Evolutionary conservation across 2,888 invertebrate genomes (phyloP).

Genomic region (Sympetrum striolatum): DNA sequence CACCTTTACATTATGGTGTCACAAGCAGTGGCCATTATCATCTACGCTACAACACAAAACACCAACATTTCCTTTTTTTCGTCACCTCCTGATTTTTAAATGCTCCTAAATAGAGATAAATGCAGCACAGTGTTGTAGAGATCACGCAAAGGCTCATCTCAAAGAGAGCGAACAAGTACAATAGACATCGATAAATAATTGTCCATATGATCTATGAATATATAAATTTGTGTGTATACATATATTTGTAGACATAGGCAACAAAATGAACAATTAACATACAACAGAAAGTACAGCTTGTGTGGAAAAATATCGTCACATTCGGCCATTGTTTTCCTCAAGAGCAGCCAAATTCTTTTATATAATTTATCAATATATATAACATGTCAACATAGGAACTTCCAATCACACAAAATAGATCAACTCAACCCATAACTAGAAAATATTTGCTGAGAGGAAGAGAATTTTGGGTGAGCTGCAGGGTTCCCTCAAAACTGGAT

Average conservation of each 20-base stretch:
- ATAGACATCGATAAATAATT: background rate
- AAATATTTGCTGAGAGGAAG: background rate
- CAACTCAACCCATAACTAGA: background rate
- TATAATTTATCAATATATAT: background rate
- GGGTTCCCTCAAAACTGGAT: too few relatives aligned
- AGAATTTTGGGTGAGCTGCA: too few relatives aligned
- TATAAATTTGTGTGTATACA: background rate
- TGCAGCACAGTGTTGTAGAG: background rate
- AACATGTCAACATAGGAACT: background rate
- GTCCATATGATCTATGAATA: background rate
- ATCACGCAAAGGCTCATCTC: background rate
- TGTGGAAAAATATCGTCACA: background rate
- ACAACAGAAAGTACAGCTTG: background rate
- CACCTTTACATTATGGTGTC: slow-evolving; percentile 2
- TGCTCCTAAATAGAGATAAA: background rate
- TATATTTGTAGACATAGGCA: background rate
- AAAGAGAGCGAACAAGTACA: background rate
- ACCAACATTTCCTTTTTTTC: background rate
- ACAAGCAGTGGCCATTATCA: background rate
- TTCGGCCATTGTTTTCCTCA: background rate
- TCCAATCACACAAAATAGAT: background rate
- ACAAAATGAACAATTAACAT: background rate
- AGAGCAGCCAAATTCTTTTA: background rate
- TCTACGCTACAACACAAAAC: background rate
- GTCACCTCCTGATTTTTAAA: background rate